Evolutionary conservation across 1,140 invertebrate genomes (phyloP).

Genomic region (Leptonema lineaticorne): DNA sequence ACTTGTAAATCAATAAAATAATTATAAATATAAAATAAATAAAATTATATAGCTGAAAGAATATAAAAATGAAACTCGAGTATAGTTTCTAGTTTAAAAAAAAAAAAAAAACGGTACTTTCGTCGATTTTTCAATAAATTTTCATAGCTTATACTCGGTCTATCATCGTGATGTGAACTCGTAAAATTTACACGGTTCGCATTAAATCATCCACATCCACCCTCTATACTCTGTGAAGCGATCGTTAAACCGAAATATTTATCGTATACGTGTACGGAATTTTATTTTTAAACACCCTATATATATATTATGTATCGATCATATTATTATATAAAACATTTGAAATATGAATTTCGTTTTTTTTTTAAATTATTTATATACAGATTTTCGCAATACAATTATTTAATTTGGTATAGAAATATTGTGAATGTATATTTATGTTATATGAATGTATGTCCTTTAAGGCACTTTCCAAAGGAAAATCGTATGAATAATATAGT

Average conservation of each 20-base stretch:
- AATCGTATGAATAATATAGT: constrained; percentile 27
- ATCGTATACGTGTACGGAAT: constrained; percentile 3
- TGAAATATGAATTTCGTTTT: background rate
- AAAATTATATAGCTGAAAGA: too few relatives aligned
- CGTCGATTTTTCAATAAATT: too few relatives aligned
- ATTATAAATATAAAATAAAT: too few relatives aligned
- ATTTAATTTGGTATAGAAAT: background rate
- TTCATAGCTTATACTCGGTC: too few relatives aligned
- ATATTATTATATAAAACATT: too few relatives aligned
- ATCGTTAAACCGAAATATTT: constrained; percentile 3
- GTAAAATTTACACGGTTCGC: background rate
- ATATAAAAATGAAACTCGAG: too few relatives aligned
- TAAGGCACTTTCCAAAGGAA: background rate
- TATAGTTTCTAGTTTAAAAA: too few relatives aligned
- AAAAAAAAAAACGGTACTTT: too few relatives aligned
- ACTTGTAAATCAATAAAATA: too few relatives aligned
- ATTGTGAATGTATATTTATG: background rate
- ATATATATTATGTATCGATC: background rate
- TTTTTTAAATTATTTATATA: too few relatives aligned
- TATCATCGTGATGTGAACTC: too few relatives aligned
- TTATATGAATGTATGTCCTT: too few relatives aligned
- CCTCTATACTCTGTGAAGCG: constrained; percentile 3
- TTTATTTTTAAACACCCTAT: background rate
- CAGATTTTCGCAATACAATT: background rate
- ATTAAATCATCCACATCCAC: background rate